phyloP scores from a whole-genome alignment of 2,888 invertebrate genomes.

The Sarcophaga caerulescens region DNA sequence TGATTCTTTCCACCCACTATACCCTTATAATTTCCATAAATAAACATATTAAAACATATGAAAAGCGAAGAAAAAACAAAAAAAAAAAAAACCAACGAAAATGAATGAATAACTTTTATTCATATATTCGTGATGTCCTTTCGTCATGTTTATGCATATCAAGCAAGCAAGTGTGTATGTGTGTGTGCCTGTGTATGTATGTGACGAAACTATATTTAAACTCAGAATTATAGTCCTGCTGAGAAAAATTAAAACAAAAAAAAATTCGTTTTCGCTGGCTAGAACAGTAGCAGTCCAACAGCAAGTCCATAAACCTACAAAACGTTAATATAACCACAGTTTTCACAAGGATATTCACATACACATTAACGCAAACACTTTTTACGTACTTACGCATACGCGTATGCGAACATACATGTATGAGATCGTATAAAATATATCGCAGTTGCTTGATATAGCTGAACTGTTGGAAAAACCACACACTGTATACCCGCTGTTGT shows the following conservation, averaged over 20 bases:
- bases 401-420: neutral
- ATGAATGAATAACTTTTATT: neutral
- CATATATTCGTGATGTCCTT: constrained; percentile 51
- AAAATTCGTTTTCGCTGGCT: neutral
- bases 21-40: constrained; percentile 46
- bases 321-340: constrained; percentile 43
- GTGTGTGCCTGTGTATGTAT: neutral
- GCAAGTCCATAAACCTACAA: constrained; percentile 28
- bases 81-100: too few species aligned
- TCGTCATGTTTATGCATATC: constrained; percentile 39
- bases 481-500: constrained; percentile 46
- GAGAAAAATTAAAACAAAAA: constrained; percentile 36
- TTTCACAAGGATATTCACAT: neutral
- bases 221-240: constrained; percentile 38
- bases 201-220: constrained; percentile 34
- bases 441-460: constrained; percentile 32
- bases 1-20: constrained; percentile 12
- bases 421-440: constrained; percentile 37
- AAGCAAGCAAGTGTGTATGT: neutral
- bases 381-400: neutral
- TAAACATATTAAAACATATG: constrained; percentile 38
- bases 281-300: neutral
- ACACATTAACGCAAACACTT: neutral
- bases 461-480: constrained; percentile 50
- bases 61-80: neutral